phyloP scores from a whole-genome alignment of 92 coral and sea anemone species.

The Muricea muricata region DNA sequence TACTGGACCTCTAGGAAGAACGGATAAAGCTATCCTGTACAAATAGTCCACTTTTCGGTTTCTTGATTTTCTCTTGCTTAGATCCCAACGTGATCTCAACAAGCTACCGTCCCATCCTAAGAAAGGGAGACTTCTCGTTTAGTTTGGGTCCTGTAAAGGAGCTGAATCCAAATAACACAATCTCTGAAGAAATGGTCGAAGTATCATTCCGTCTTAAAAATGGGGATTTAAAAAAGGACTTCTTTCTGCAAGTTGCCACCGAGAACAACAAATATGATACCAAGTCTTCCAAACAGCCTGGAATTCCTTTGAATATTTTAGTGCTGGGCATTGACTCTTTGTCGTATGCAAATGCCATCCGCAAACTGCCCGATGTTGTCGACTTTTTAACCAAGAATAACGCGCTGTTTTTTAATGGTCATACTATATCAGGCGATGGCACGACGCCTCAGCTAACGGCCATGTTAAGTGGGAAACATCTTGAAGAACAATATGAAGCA shows the following conservation, averaged over 20 bases:
- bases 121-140: conserved; percentile 17
- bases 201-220: not conserved
- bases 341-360: not conserved
- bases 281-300: not conserved
- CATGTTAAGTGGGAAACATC: conserved; percentile 80
- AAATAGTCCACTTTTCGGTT: too few relatives aligned
- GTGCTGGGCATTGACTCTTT: conserved; percentile 27
- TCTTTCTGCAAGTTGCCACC: not conserved
- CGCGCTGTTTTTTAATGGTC: conserved; percentile 50
- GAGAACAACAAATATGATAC: not conserved
- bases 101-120: conserved; percentile 4
- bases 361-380: conserved; percentile 1
- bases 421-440: conserved; percentile 78
- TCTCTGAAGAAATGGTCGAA: conserved; percentile 18
- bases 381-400: not conserved
- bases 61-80: not conserved
- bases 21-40: too few relatives aligned
- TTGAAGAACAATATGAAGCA: conserved; percentile 76
- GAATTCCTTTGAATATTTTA: conserved; percentile 22
- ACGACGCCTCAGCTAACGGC: conserved; percentile 82
- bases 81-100: not conserved
- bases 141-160: not conserved
- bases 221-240: not conserved
- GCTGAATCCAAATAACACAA: not conserved
- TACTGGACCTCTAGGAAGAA: too few relatives aligned